phyloP scores from a whole-genome alignment of 2,888 invertebrate species.

The Agriotes lineatus region DNA sequence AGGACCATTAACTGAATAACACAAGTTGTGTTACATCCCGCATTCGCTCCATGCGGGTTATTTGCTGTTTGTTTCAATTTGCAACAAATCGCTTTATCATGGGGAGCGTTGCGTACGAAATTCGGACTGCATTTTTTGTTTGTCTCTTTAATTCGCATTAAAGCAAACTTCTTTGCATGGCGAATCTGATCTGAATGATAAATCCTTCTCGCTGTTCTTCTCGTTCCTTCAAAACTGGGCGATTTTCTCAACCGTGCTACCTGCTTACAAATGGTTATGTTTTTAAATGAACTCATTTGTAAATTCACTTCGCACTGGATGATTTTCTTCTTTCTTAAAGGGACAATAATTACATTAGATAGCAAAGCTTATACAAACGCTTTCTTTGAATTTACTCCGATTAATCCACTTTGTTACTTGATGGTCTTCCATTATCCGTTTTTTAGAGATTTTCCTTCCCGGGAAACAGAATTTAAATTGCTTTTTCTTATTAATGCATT shows the following conservation, averaged over 20 bases:
- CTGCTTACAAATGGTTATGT: conserved; percentile 57
- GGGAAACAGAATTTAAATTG: conserved; percentile 13
- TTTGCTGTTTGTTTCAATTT: conserved; percentile 11
- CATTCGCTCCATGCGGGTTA: conserved; percentile 6
- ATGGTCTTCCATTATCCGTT: conserved; percentile 34
- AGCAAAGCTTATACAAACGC: conserved; percentile 53
- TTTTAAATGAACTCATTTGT: conserved; percentile 55
- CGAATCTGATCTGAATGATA: conserved; percentile 34
- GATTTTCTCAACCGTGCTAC: conserved; percentile 48
- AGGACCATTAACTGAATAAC: too few species aligned
- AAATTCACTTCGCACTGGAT: conserved; percentile 43
- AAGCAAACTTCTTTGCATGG: conserved; percentile 20
- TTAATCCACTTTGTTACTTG: conserved; percentile 45
- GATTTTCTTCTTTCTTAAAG: conserved; percentile 44
- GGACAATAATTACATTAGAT: conserved; percentile 55
- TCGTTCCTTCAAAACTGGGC: conserved; percentile 40
- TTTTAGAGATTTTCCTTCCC: conserved; percentile 17
- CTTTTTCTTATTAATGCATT: background rate
- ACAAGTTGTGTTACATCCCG: background rate
- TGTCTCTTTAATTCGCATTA: conserved; percentile 26
- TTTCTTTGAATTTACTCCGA: conserved; percentile 50
- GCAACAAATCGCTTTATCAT: conserved; percentile 15
- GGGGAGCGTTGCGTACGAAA: background rate
- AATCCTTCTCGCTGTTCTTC: conserved; percentile 38
- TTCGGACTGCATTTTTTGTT: conserved; percentile 15